These are phyloP conservation scores for Spodoptera frugiperda DNA, from an alignment of 1,140 invertebrate genomes.

Conservation along the genomic window DNA sequence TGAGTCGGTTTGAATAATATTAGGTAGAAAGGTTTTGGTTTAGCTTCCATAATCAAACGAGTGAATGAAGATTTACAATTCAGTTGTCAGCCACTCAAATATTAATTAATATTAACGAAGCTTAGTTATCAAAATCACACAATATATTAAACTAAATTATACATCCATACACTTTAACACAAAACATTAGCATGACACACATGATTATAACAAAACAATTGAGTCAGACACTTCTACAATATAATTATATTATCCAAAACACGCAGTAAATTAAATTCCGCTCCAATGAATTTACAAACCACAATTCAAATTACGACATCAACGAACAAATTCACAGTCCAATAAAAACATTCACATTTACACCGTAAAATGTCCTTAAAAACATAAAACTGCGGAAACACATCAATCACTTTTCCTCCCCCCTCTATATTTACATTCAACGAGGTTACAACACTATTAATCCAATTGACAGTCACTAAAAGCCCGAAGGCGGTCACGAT, in stretches of 20 bases:
- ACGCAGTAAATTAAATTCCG: neutral
- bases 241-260: neutral
- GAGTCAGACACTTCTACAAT: neutral
- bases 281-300: neutral
- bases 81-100: too few species aligned
- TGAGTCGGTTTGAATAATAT: too few species aligned
- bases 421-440: constrained; percentile 38
- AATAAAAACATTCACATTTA: constrained; percentile 28
- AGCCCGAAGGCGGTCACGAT: constrained; percentile 42
- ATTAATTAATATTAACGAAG: too few species aligned
- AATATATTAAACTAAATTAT: too few species aligned
- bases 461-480: constrained; percentile 48
- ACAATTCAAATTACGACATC: constrained; percentile 26
- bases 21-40: too few species aligned
- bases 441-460: constrained; percentile 44
- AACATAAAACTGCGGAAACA: constrained; percentile 10
- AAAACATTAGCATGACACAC: neutral
- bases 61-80: too few species aligned
- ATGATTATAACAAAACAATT: neutral
- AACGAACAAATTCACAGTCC: constrained; percentile 27
- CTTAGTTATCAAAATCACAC: too few species aligned
- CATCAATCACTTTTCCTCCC: constrained; percentile 16
- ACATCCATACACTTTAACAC: neutral
- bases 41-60: too few species aligned
- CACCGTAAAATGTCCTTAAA: constrained; percentile 20